Evolutionary conservation across 2,797 vertebrate species (phyloP).

Genomic region (Chloroceryle amazona): DNA sequence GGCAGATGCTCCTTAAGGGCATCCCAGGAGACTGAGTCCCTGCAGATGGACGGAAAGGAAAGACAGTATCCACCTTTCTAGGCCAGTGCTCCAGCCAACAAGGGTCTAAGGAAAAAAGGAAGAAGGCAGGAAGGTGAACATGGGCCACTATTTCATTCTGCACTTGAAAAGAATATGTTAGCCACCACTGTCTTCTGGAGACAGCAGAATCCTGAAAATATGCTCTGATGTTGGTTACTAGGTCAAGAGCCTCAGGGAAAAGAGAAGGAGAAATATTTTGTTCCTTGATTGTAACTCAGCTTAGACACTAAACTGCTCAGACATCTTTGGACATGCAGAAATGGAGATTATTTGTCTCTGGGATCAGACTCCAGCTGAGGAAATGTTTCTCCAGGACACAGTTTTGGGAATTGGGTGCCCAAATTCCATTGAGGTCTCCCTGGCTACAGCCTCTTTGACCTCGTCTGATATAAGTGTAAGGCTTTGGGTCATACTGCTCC

Average conservation of each 20-base stretch:
- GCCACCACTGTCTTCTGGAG: neutral
- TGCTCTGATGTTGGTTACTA: neutral
- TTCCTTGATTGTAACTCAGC: neutral
- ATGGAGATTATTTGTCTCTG: neutral
- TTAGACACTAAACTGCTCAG: neutral
- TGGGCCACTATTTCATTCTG: neutral
- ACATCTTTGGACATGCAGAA: neutral
- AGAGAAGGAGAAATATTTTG: neutral
- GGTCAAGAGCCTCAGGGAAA: neutral
- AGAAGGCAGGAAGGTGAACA: neutral
- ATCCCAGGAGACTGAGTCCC: neutral
- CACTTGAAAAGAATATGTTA: neutral
- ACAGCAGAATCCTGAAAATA: neutral
- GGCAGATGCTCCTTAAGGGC: neutral
- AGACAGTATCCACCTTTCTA: neutral
- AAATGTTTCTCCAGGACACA: neutral
- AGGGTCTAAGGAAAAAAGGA: neutral
- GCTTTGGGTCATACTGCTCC: neutral
- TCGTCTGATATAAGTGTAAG: neutral
- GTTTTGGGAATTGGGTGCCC: neutral
- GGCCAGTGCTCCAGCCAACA: neutral
- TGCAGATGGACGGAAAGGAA: neutral
- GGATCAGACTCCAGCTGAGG: neutral
- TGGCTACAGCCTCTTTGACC: neutral
- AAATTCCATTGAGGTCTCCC: neutral